Percentiles rank a stretch among this genome's conserved stretches.
Evolutionary conservation across 2,888 invertebrate genomes (phyloP).

Genomic region (Orthosia gothica): DNA sequence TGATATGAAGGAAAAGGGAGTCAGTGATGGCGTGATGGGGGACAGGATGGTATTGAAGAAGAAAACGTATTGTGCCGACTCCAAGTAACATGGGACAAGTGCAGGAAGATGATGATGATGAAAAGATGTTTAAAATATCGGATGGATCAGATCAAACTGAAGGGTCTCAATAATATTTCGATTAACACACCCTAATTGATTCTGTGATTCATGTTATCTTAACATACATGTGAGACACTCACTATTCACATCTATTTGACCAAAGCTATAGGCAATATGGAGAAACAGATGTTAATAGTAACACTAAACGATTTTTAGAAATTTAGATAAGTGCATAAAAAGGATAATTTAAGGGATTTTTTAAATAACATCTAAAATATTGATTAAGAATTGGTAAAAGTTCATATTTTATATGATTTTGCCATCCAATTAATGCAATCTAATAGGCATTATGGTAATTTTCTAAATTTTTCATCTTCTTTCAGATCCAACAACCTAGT

Average conservation of each 20-base stretch:
- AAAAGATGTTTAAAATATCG: too few species aligned
- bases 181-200: not conserved
- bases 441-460: not conserved
- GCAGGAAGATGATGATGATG: too few species aligned
- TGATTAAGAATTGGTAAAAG: not conserved
- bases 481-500: slow-evolving; percentile 92
- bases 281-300: too few species aligned
- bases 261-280: too few species aligned
- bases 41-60: too few species aligned
- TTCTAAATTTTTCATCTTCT: not conserved
- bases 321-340: too few species aligned
- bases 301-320: too few species aligned
- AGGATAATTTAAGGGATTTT: not conserved
- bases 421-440: not conserved
- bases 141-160: not conserved
- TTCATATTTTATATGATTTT: not conserved
- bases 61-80: too few species aligned
- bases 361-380: not conserved
- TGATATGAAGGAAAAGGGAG: too few species aligned
- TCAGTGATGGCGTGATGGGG: too few species aligned
- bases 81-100: too few species aligned
- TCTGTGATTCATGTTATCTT: not conserved
- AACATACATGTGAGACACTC: too few species aligned
- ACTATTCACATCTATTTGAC: not conserved
- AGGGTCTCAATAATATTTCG: not conserved